phyloP scores from a whole-genome alignment of 2,797 vertebrate genomes.

The Anomalospiza imberbis region DNA sequence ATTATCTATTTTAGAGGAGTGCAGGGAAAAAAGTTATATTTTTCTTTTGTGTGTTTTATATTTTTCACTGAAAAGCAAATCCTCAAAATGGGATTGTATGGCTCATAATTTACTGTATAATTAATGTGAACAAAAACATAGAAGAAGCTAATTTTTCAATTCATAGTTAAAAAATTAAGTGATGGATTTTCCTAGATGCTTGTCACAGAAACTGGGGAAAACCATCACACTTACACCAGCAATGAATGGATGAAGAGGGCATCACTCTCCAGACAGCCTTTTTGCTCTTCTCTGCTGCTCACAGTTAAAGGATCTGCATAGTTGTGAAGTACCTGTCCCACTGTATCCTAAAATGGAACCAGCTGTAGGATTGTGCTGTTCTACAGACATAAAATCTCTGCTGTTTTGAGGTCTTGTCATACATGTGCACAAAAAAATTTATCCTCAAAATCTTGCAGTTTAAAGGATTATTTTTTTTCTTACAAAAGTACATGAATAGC shows the following conservation, averaged over 20 bases:
- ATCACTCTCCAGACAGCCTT: neutral
- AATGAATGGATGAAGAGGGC: neutral
- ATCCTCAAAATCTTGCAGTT: neutral
- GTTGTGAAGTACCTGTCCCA: neutral
- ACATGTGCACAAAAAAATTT: neutral
- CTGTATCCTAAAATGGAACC: neutral
- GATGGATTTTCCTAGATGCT: neutral
- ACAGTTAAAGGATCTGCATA: neutral
- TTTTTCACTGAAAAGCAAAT: neutral
- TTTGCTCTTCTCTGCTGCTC: neutral
- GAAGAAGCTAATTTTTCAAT: neutral
- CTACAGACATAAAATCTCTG: neutral
- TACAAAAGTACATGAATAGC: neutral
- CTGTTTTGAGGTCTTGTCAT: neutral
- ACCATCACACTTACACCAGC: neutral
- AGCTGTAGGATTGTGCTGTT: neutral
- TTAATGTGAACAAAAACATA: neutral
- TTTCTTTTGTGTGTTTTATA: neutral
- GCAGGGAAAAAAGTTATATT: fast-evolving
- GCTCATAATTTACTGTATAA: neutral
- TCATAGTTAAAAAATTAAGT: neutral
- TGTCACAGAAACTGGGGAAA: neutral
- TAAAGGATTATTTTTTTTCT: neutral
- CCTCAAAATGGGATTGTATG: neutral
- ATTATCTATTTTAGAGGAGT: neutral